Conservation (phyloP, 2,888 invertebrate species). For the Poecilobothrus nobilitatus region DNA sequence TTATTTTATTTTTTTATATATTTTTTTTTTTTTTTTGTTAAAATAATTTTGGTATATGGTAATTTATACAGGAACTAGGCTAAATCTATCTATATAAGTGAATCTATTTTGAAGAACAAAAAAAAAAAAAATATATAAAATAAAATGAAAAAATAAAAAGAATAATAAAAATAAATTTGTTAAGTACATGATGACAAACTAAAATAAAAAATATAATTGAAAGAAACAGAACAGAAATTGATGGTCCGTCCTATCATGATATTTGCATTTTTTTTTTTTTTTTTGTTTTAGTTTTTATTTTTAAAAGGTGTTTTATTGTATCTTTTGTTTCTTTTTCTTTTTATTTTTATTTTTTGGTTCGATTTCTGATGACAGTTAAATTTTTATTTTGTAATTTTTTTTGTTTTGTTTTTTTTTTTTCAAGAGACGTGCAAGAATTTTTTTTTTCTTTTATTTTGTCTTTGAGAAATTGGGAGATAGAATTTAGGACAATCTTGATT, state of each 20-base stretch:
- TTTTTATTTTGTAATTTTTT: background rate
- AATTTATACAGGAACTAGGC: background rate
- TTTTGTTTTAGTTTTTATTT: no score
- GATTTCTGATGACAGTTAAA: slow-evolving; percentile 1
- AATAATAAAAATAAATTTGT: background rate
- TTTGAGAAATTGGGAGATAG: background rate
- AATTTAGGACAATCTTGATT: background rate
- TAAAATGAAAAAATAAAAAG: no score
- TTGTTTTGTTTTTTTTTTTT: background rate
- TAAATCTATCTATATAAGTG: background rate
- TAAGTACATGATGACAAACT: background rate
- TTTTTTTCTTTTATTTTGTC: background rate
- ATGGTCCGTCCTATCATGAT: background rate
- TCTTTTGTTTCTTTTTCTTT: background rate
- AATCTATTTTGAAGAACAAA: background rate
- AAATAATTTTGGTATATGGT: background rate
- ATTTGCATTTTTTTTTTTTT: background rate
- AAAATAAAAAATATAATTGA: background rate
- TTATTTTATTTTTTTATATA: background rate
- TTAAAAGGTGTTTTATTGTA: background rate
- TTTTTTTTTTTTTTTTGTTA: background rate
- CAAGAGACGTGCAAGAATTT: background rate
- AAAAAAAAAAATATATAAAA: no score
- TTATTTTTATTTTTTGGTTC: background rate
- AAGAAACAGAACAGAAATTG: background rate